Base-by-base conservation (phyloP, 2,113 vertebrate genomes). In the Elephas maximus region DNA sequence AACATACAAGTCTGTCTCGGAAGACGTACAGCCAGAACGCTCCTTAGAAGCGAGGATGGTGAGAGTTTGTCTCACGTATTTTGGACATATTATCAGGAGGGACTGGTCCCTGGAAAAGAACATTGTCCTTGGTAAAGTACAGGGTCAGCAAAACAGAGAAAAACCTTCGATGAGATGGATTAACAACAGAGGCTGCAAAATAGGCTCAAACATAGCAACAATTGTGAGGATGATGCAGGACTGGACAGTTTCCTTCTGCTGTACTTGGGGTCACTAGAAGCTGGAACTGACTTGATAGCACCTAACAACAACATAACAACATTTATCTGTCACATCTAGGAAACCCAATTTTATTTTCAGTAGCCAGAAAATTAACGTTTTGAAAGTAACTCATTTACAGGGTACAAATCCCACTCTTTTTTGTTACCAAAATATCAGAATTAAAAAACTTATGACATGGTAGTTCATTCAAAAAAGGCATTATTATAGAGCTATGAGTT, bases 311-410 rank as follows among this genome's bases (percentile, higher is more conserved):
- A n/a, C 30, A 33, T 33, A 37, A 33, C 30, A 33, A 37, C n/a
- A 73, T 37, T 7, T 73, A 73, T 73, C 71, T 89, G 79, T 79
- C 33, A 33, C 30, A 84, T 97, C 79, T 73, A 76, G 37, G 84
- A 96, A 91, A 82, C 30, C 15, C 48, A 28, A 76, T 41, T 91
- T 95, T 96, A 90, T 89, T 88, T 96, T 77, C 65, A 37, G 33
- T 15, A 84, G n/a, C 73, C 41, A 81, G 85, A 84, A 90, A 86
- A 92, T 92, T 79, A 83, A 79, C 67, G 85, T 85, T 84, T 92
- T 84, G 8, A 81, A 81, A 82, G 51, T 15, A 62, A 93, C 53
- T 84, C 57, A 85, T 79, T 63, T 83, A 88, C 60, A 28, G 15
- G 74, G 62, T n/a, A 67, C 28, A 84, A 53, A 44, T 63, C 6